Conservation (phyloP, 2,113 vertebrate species). For the Rhagologus leucostigma region DNA sequence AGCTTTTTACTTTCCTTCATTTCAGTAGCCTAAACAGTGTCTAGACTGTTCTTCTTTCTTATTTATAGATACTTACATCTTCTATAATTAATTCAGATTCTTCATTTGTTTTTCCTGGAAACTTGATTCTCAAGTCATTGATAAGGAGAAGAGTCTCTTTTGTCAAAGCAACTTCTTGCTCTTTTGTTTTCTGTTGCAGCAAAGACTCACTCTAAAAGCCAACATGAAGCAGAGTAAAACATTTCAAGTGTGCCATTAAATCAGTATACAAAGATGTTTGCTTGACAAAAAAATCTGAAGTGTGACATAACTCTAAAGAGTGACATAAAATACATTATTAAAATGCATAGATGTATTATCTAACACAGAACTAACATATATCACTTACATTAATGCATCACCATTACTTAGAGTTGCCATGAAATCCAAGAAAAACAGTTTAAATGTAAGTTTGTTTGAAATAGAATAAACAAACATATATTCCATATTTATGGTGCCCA, state of each 20-base stretch:
- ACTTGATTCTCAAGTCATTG: conserved; percentile 89
- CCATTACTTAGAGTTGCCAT: background rate
- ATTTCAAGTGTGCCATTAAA: conserved; percentile 32
- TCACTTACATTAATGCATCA: background rate
- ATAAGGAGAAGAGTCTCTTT: conserved; percentile 87
- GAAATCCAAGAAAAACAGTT: background rate
- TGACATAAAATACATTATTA: background rate
- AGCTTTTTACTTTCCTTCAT: background rate
- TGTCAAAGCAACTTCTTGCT: conserved; percentile 88
- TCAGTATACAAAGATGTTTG: conserved; percentile 34
- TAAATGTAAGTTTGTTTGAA: background rate
- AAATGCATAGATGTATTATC: background rate
- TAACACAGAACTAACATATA: background rate
- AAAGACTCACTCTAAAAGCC: conserved; percentile 82
- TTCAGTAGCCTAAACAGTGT: background rate
- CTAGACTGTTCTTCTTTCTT: background rate
- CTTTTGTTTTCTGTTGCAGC: conserved; percentile 84
- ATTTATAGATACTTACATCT: conserved; percentile 79
- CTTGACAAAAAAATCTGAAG: conserved; percentile 33
- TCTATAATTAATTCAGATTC: conserved; percentile 90
- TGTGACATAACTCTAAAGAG: too few relatives aligned
- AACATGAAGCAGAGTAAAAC: conserved; percentile 38
- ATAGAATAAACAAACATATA: background rate
- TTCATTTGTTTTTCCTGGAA: conserved; percentile 92
- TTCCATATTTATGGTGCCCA: background rate